Percentiles rank a stretch among this genome's conserved stretches.
Evolutionary conservation across 1,140 invertebrate genomes (phyloP).

Genomic region (Paraescarpia echinospica): DNA sequence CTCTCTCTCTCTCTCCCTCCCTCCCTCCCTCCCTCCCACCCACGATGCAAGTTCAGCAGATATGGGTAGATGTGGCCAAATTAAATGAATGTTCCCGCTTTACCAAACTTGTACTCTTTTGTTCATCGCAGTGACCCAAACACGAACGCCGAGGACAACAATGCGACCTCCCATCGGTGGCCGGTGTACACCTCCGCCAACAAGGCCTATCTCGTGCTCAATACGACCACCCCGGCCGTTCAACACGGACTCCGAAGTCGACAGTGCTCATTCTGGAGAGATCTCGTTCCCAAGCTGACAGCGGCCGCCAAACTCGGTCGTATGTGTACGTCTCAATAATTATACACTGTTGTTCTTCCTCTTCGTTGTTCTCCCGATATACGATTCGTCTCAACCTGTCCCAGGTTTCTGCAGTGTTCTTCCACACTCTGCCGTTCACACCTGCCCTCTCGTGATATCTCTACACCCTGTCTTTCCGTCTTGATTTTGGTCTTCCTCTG

Average conservation of each 20-base stretch:
- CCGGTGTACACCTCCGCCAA: neutral
- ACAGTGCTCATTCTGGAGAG: conserved; percentile 17
- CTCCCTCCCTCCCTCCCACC: no score
- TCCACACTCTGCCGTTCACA: no score
- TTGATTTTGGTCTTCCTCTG: no score
- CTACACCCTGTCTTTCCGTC: no score
- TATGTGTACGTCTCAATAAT: no score
- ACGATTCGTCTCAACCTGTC: no score
- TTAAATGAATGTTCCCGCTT: neutral
- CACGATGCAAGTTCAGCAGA: no score
- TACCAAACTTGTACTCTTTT: neutral
- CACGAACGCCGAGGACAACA: neutral
- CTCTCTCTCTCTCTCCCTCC: no score
- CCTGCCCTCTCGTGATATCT: no score
- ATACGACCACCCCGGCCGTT: neutral
- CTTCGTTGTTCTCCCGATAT: no score
- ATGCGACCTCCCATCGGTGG: neutral
- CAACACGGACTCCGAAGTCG: conserved; percentile 8
- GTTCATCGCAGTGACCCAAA: conserved; percentile 9
- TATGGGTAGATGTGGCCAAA: neutral
- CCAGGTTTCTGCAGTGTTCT: no score
- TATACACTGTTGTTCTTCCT: no score
- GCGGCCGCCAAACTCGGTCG: neutral
- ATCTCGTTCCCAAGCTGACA: conserved; percentile 4
- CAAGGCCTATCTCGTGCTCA: neutral